Evolutionary conservation across 2,888 invertebrate genomes (phyloP).

Genomic region (Netelia melanura): DNA sequence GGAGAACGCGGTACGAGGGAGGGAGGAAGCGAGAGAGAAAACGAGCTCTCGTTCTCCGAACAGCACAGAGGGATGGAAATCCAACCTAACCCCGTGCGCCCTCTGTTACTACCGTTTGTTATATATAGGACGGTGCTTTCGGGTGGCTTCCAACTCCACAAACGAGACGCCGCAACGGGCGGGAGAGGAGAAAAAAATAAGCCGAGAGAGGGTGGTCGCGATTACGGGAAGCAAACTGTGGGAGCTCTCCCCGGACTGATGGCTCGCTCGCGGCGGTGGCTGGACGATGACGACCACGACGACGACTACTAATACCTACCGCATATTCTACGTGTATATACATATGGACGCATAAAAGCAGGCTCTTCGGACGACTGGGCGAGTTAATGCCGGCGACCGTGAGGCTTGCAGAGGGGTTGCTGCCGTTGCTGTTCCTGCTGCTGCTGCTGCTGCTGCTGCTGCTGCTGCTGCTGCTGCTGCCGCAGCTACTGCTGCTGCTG

Average conservation of each 20-base stretch:
- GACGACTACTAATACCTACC: conserved; percentile 9
- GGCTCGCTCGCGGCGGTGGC: conserved; percentile 68
- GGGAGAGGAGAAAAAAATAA: conserved; percentile 37
- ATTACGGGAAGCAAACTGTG: conserved; percentile 79
- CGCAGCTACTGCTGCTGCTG: conserved; percentile 27
- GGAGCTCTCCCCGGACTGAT: conserved; percentile 66
- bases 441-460: conserved; percentile 18
- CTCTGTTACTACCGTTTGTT: conserved; percentile 24
- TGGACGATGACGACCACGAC: conserved; percentile 68
- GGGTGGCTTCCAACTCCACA: conserved; percentile 65
- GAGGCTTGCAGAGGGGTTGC: conserved; percentile 71
- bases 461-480: conserved; percentile 59
- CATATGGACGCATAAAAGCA: conserved; percentile 37
- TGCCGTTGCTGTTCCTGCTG: conserved; percentile 62
- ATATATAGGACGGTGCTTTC: conserved; percentile 50
- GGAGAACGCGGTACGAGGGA: conserved; percentile 35
- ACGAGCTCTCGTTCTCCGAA: conserved; percentile 53
- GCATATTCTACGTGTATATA: neutral
- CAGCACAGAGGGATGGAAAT: conserved; percentile 31
- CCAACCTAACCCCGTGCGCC: conserved; percentile 44
- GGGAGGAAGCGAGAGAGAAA: conserved; percentile 50
- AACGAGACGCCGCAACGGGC: conserved; percentile 22
- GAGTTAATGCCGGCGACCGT: conserved; percentile 74
- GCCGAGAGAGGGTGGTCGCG: conserved; percentile 61
- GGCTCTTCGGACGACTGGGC: conserved; percentile 79